Percentiles rank a stretch among this genome's conserved stretches.
Conservation (phyloP, 1,140 invertebrate genomes). For the Pogonognathellus flavescens region DNA sequence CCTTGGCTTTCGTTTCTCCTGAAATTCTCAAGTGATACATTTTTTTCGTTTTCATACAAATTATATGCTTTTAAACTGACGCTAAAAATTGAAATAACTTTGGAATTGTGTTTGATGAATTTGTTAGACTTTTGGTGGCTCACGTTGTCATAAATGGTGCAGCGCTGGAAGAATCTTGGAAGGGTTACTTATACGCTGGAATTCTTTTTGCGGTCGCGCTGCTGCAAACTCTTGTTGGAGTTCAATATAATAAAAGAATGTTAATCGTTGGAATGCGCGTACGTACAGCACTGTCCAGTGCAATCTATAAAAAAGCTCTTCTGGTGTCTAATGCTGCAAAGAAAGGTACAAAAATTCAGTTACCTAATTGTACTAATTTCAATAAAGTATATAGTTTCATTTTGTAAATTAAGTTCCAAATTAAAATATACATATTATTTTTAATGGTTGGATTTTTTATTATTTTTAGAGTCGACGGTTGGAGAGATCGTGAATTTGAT, state of each 20-base stretch:
- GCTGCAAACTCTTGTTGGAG: conserved; percentile 89
- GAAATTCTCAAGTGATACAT: conserved; percentile 70
- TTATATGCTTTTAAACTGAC: too few species aligned
- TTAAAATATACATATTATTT: not conserved
- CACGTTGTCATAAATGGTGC: not conserved
- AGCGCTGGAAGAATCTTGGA: conserved; percentile 72
- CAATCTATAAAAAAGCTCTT: conserved; percentile 90
- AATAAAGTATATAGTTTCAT: too few species aligned
- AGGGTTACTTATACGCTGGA: conserved; percentile 86
- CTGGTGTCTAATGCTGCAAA: conserved; percentile 83
- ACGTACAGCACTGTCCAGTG: conserved; percentile 90
- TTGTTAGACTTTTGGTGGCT: conserved; percentile 19
- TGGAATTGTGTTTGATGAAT: too few species aligned
- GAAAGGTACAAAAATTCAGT: conserved; percentile 68
- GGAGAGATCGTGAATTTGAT: conserved; percentile 86
- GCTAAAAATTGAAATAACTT: too few species aligned
- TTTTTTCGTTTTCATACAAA: too few species aligned
- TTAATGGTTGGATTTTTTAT: not conserved
- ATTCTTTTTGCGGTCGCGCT: conserved; percentile 83
- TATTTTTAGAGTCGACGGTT: conserved; percentile 79
- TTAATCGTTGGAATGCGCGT: conserved; percentile 92
- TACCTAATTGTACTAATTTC: not conserved
- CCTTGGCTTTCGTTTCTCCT: conserved; percentile 76
- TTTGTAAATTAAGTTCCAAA: not conserved
- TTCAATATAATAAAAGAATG: conserved; percentile 91